phyloP scores from a whole-genome alignment of 2,797 vertebrate species.

The Avahi laniger region DNA sequence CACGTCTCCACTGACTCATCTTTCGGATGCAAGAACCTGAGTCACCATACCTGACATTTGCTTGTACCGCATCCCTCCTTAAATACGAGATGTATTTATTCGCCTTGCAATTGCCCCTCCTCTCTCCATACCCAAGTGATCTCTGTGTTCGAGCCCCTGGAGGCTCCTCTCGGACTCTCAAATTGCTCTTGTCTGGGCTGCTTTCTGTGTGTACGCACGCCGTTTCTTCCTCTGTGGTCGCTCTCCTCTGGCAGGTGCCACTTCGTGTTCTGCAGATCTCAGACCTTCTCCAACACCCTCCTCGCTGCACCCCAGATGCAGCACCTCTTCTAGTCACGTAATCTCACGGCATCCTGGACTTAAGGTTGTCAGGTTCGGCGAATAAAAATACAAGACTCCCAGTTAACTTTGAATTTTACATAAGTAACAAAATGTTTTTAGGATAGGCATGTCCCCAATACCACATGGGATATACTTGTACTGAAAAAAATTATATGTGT shows the following conservation, averaged over 20 bases:
- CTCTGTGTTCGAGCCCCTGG: neutral
- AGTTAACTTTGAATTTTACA: neutral
- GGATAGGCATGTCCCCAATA: neutral
- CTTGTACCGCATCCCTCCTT: neutral
- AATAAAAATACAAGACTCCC: neutral
- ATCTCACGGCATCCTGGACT: neutral
- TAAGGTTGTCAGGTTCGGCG: neutral
- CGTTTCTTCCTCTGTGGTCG: neutral
- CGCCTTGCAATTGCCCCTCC: neutral
- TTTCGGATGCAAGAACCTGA: constrained; percentile 51
- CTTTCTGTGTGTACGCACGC: neutral
- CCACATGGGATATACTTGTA: neutral
- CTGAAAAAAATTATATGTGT: neutral
- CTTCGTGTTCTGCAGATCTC: no score
- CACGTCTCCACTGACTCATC: neutral
- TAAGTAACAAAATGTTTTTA: neutral
- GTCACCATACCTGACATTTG: constrained; percentile 50
- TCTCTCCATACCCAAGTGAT: neutral
- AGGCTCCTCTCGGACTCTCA: neutral
- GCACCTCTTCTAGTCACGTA: neutral
- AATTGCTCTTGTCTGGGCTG: neutral
- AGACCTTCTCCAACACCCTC: neutral
- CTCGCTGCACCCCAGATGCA: neutral
- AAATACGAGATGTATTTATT: neutral
- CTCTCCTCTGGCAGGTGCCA: neutral